phyloP scores from a whole-genome alignment of 2,797 vertebrate genomes.

The Arnoldichthys spilopterus region DNA sequence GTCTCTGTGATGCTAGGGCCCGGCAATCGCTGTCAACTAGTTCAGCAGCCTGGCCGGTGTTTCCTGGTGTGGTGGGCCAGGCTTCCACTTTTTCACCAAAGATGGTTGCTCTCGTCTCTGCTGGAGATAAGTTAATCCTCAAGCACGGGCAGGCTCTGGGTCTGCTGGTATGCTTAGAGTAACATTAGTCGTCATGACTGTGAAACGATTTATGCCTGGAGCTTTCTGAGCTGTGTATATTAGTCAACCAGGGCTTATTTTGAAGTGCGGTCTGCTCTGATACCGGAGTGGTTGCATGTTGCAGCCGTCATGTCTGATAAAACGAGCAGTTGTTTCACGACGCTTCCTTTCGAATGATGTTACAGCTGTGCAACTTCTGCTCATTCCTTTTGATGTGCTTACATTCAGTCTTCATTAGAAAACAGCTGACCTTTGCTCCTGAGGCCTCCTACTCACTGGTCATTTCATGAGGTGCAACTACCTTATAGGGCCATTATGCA shows the following conservation, averaged over 20 bases:
- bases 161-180: conserved; percentile 7
- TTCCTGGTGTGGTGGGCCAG: conserved; percentile 65
- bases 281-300: neutral
- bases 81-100: conserved; percentile 60
- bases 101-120: conserved; percentile 29
- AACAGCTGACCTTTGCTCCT: neutral
- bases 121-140: conserved; percentile 16
- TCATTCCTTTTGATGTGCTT: neutral
- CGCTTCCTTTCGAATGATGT: neutral
- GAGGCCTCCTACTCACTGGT: no score
- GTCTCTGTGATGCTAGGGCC: conserved; percentile 60
- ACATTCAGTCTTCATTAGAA: neutral
- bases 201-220: neutral
- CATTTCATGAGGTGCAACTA: no score
- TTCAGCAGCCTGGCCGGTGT: conserved; percentile 60
- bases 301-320: conserved; percentile 26
- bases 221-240: conserved; percentile 19
- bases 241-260: neutral
- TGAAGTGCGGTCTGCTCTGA: neutral
- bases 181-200: conserved; percentile 31
- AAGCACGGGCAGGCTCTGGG: conserved; percentile 4
- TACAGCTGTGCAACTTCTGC: neutral
- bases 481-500: neutral
- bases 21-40: conserved; percentile 67
- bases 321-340: neutral